phyloP scores from a whole-genome alignment of 2,888 invertebrate species.

The Cosmia trapezina region DNA sequence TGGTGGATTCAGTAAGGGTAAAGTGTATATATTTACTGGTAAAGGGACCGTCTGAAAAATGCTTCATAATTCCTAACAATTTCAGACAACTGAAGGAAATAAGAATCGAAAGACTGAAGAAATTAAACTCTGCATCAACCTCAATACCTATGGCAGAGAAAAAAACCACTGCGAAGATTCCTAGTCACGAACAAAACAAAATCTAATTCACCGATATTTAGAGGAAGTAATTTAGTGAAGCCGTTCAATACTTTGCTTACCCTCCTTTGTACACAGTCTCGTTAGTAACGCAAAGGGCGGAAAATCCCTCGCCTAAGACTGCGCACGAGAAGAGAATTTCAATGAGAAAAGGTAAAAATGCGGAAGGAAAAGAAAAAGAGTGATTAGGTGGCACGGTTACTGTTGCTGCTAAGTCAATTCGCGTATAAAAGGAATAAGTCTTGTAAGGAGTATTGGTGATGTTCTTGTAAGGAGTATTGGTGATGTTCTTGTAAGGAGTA shows the following conservation, averaged over 20 bases:
- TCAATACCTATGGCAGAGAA: too few species aligned
- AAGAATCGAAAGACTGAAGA: background rate
- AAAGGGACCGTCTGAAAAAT: background rate
- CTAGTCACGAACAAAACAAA: slow-evolving; percentile 19
- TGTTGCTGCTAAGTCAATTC: slow-evolving; percentile 8
- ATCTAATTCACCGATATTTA: slow-evolving; percentile 44
- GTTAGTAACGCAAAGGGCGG: slow-evolving; percentile 68
- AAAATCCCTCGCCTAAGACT: slow-evolving; percentile 67
- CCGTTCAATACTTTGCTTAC: slow-evolving; percentile 61
- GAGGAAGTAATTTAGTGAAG: slow-evolving; percentile 72
- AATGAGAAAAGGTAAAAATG: slow-evolving; percentile 65
- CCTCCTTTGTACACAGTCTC: slow-evolving; percentile 52
- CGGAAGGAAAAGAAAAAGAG: slow-evolving; percentile 31
- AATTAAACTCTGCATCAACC: too few species aligned
- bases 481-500: too few species aligned
- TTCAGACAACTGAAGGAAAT: background rate
- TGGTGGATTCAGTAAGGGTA: background rate
- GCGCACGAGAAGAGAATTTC: slow-evolving; percentile 67
- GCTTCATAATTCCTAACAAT: background rate
- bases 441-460: too few species aligned
- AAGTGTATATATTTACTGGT: background rate
- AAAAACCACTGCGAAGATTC: slow-evolving; percentile 13
- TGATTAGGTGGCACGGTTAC: background rate
- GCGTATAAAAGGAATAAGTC: background rate
- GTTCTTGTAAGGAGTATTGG: too few species aligned